Conservation (phyloP, 1,140 invertebrate genomes). For the Tribolium castaneum region DNA sequence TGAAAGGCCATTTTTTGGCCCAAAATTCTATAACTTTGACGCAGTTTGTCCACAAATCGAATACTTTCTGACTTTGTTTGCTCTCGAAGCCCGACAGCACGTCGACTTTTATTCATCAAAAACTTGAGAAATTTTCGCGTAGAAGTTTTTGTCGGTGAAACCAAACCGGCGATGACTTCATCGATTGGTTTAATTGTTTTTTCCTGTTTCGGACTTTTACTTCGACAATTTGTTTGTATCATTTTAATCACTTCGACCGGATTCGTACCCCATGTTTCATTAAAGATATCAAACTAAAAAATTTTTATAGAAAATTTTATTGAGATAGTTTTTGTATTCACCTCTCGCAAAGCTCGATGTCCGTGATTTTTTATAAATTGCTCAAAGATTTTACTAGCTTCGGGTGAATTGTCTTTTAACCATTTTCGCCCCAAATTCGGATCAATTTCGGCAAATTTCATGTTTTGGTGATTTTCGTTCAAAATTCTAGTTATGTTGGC, state of each 20-base stretch:
- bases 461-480: conserved; percentile 62
- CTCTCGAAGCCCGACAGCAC: conserved; percentile 74
- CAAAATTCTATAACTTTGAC: conserved; percentile 71
- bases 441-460: conserved; percentile 69
- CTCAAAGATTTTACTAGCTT: conserved; percentile 66
- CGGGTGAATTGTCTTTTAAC: conserved; percentile 69
- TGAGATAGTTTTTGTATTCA: too few species aligned
- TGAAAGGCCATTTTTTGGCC: conserved; percentile 70
- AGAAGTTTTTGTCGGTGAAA: conserved; percentile 64
- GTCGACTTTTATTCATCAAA: conserved; percentile 71
- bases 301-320: too few species aligned
- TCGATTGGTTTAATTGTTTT: conserved; percentile 52
- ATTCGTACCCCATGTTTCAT: conserved; percentile 75
- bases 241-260: conserved; percentile 72
- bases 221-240: conserved; percentile 68
- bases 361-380: conserved; percentile 79
- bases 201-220: conserved; percentile 51
- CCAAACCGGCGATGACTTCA: conserved; percentile 65
- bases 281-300: conserved; percentile 73
- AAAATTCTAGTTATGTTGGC: conserved; percentile 69
- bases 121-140: conserved; percentile 66
- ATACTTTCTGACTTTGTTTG: conserved; percentile 75
- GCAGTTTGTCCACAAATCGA: conserved; percentile 69
- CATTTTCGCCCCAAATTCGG: conserved; percentile 69
- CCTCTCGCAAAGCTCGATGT: conserved; percentile 80